These are phyloP conservation scores for Hemicrepidius hirtus DNA, from an alignment of 2,888 invertebrate species.

Conservation along the genomic window DNA sequence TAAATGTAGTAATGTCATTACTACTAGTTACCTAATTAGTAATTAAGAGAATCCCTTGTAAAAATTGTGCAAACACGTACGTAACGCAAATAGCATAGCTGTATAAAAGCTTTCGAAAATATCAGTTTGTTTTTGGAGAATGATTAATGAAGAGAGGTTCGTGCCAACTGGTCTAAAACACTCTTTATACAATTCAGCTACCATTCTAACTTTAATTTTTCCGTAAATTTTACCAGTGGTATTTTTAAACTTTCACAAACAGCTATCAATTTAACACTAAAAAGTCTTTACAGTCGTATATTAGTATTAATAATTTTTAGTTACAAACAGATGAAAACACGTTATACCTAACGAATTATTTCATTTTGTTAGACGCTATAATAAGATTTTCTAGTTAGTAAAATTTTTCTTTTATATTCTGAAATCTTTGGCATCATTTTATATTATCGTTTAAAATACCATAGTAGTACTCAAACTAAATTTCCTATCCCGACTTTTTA, in stretches of 20 bases:
- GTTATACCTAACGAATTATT: not conserved
- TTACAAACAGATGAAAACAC: not conserved
- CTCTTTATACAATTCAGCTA: not conserved
- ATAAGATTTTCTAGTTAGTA: not conserved
- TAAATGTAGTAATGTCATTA: too few relatives aligned
- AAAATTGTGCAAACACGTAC: too few relatives aligned
- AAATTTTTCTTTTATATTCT: not conserved
- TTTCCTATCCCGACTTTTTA: slow-evolving; percentile 1
- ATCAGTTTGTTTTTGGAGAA: slow-evolving; percentile 21
- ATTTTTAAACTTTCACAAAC: not conserved
- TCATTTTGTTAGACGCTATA: not conserved
- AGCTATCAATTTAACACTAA: not conserved
- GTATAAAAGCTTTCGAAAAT: slow-evolving; percentile 3
- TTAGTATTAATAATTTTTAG: not conserved
- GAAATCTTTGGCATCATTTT: not conserved
- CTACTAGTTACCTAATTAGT: too few relatives aligned
- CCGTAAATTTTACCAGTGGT: not conserved
- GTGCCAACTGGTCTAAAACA: slow-evolving; percentile 25
- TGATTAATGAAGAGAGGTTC: slow-evolving; percentile 11
- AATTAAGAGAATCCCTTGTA: too few relatives aligned
- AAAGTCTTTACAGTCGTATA: too few relatives aligned
- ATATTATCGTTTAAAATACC: slow-evolving; percentile 3
- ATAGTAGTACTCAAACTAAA: not conserved
- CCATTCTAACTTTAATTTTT: slow-evolving; percentile 1
- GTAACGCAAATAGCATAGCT: too few relatives aligned